Evolutionary conservation across 2,797 vertebrate species (phyloP).

Genomic region (Acanthurus lineatus): DNA sequence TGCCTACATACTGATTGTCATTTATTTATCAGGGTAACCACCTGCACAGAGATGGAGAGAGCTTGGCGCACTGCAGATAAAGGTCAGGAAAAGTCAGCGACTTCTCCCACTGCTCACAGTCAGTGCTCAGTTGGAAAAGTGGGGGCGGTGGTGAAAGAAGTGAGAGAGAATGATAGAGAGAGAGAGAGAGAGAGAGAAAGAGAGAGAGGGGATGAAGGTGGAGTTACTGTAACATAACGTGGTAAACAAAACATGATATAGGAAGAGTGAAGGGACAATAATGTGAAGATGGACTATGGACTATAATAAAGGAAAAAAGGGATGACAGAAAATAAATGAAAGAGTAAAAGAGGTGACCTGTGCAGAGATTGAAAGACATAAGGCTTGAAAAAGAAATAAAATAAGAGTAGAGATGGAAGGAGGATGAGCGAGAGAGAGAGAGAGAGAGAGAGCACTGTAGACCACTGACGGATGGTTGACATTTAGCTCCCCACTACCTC

Average conservation of each 20-base stretch:
- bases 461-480: slow-evolving; percentile 75
- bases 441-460: slow-evolving; percentile 42
- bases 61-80: slow-evolving; percentile 60
- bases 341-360: background rate
- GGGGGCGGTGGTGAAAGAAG: background rate
- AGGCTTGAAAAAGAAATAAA: slow-evolving; percentile 3
- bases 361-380: background rate
- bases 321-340: slow-evolving; percentile 16
- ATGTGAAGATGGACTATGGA: slow-evolving; percentile 10
- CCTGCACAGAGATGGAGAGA: slow-evolving; percentile 23
- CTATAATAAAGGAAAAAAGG: slow-evolving; percentile 11
- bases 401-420: slow-evolving; percentile 23
- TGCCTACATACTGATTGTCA: slow-evolving; percentile 9
- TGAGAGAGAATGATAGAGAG: background rate
- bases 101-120: slow-evolving; percentile 69
- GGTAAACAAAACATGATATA: background rate
- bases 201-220: background rate
- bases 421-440: background rate
- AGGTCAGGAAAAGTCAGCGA: slow-evolving; percentile 78
- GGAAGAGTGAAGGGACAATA: background rate
- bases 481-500: slow-evolving; percentile 74
- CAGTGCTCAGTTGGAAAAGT: slow-evolving; percentile 37
- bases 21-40: slow-evolving; percentile 66
- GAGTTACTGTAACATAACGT: slow-evolving; percentile 17
- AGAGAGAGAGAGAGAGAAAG: background rate